phyloP scores from a whole-genome alignment of 2,113 vertebrate genomes.

The Accipiter virgatus region DNA sequence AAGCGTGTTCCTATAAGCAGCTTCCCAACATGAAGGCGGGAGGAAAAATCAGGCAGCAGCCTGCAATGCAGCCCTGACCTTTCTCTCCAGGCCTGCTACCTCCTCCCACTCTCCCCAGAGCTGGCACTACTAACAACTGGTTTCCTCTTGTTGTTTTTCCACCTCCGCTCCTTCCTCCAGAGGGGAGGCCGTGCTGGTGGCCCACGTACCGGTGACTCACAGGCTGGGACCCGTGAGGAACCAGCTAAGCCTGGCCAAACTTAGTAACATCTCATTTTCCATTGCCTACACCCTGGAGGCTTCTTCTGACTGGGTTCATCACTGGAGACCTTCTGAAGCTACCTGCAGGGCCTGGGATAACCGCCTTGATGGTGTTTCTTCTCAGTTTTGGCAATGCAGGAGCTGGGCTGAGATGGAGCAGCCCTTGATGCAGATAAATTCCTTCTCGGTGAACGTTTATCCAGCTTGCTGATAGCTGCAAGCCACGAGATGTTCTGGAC shows the following conservation, averaged over 20 bases:
- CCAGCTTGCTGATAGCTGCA: neutral
- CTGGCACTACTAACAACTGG: constrained; percentile 50
- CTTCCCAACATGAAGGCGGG: neutral
- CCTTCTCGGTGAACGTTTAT: neutral
- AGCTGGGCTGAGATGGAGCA: neutral
- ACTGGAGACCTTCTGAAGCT: neutral
- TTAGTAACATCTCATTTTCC: constrained; percentile 56
- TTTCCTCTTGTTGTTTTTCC: constrained; percentile 61
- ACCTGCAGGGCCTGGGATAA: neutral
- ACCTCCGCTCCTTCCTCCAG: constrained; percentile 44
- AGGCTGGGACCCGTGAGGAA: constrained; percentile 15
- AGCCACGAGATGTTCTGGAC: neutral
- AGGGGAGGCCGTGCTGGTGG: constrained; percentile 47
- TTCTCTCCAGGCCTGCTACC: constrained; percentile 37
- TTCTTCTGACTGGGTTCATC: neutral
- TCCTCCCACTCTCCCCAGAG: constrained; percentile 36
- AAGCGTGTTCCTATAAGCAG: fast-evolving
- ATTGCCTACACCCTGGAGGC: constrained; percentile 12
- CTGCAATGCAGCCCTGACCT: constrained; percentile 11
- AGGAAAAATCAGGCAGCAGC: neutral
- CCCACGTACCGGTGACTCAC: constrained; percentile 37
- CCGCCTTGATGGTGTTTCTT: neutral
- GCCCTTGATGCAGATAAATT: neutral
- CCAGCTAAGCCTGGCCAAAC: constrained; percentile 37
- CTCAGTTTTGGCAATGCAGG: neutral